Evolutionary conservation across 1,140 invertebrate species (phyloP).

Genomic region (Caenorhabditis remanei): DNA sequence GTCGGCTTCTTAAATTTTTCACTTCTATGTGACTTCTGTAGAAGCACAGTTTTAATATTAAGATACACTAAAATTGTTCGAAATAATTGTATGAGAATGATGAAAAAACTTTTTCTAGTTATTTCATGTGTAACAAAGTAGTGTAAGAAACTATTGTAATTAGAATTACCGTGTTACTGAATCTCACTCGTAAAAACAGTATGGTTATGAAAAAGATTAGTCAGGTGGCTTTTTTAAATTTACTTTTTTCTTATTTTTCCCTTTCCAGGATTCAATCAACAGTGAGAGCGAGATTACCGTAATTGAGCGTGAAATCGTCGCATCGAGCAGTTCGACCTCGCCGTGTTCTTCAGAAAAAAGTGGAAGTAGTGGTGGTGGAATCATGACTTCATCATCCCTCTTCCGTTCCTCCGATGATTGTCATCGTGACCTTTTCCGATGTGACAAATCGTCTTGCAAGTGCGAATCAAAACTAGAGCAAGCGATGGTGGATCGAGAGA

Average conservation of each 20-base stretch:
- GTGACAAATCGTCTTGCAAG: conserved; percentile 45
- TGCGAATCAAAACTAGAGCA: conserved; percentile 40
- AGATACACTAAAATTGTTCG: no score
- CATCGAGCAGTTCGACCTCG: conserved; percentile 46
- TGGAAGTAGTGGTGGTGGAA: conserved; percentile 39
- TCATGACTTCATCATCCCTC: conserved; percentile 31
- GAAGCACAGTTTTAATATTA: no score
- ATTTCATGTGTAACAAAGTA: no score
- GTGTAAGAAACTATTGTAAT: no score
- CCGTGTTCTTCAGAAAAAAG: conserved; percentile 57
- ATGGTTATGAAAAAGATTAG: no score
- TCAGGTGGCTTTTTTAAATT: no score
- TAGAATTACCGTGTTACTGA: no score
- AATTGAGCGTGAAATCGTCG: conserved; percentile 54
- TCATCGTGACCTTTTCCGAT: conserved; percentile 39
- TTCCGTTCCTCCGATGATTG: conserved; percentile 8
- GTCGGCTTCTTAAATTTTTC: no score
- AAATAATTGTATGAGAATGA: no score
- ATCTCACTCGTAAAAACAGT: no score
- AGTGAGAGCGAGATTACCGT: conserved; percentile 59
- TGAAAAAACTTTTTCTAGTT: no score
- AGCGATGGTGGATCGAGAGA: conserved; percentile 54
- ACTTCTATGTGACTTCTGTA: no score
- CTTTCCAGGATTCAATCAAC: conserved; percentile 57
- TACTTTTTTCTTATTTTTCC: not conserved